Evolutionary conservation across 2,797 vertebrate genomes (phyloP).

Genomic region (Chaetodon trifasciatus): DNA sequence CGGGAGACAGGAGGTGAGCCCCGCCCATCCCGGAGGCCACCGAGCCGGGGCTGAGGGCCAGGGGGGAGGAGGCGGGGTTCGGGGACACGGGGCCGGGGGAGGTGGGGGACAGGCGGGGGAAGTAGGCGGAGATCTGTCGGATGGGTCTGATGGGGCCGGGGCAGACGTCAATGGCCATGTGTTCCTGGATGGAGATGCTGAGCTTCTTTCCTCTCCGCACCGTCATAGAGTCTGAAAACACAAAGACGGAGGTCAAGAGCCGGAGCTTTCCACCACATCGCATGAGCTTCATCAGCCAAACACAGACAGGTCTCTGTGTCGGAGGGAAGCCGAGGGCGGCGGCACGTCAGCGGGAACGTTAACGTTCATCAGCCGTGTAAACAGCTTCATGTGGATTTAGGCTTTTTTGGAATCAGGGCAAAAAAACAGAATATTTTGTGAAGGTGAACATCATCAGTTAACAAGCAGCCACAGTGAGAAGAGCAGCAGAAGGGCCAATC

Average conservation of each 20-base stretch:
- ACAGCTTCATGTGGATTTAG: too few relatives aligned
- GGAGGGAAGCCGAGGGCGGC: too few relatives aligned
- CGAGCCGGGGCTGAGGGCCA: conserved; percentile 63
- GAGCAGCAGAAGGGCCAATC: too few relatives aligned
- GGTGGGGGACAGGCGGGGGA: conserved; percentile 83
- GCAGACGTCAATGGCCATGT: conserved; percentile 89
- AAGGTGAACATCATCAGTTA: too few relatives aligned
- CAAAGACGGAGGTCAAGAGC: not conserved
- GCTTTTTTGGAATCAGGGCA: too few relatives aligned
- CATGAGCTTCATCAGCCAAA: not conserved
- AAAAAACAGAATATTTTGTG: too few relatives aligned
- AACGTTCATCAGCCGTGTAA: too few relatives aligned
- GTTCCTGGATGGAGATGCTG: conserved; percentile 88
- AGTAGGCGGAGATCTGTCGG: conserved; percentile 87
- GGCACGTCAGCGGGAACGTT: too few relatives aligned
- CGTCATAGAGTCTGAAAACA: conserved; percentile 74
- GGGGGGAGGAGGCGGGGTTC: conserved; percentile 51
- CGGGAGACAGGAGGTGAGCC: conserved; percentile 69
- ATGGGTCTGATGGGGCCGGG: conserved; percentile 88
- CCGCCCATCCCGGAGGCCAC: conserved; percentile 56
- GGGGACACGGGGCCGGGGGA: conserved; percentile 67
- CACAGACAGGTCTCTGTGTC: too few relatives aligned
- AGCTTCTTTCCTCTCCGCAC: conserved; percentile 78
- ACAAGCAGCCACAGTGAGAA: too few relatives aligned
- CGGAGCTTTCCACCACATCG: not conserved